phyloP scores from a whole-genome alignment of 1,140 invertebrate genomes.

The Trachelipus rathkii region DNA sequence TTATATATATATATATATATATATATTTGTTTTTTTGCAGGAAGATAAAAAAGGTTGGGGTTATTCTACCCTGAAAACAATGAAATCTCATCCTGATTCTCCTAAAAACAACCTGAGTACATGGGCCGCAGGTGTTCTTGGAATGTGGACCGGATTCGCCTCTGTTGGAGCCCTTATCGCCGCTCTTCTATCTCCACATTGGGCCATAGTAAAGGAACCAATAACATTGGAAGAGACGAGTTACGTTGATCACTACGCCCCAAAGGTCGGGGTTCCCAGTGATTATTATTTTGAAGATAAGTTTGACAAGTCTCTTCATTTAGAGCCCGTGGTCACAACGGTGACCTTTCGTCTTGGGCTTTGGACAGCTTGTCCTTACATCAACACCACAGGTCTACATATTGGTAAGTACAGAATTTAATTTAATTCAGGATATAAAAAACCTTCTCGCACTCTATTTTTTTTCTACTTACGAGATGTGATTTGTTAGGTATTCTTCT shows the following conservation, averaged over 20 bases:
- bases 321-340: conserved; percentile 26
- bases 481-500: too few species aligned
- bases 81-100: neutral
- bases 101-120: conserved; percentile 19
- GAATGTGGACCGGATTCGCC: conserved; percentile 36
- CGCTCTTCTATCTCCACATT: conserved; percentile 34
- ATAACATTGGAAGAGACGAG: conserved; percentile 29
- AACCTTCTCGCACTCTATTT: too few species aligned
- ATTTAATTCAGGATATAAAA: too few species aligned
- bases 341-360: conserved; percentile 36
- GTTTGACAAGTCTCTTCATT: neutral
- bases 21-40: too few species aligned
- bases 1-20: too few species aligned
- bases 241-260: neutral
- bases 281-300: conserved; percentile 6
- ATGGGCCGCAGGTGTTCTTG: conserved; percentile 35
- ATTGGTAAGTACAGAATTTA: neutral
- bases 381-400: conserved; percentile 25
- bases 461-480: too few species aligned
- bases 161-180: conserved; percentile 33
- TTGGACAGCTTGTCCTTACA: conserved; percentile 34
- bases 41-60: too few species aligned
- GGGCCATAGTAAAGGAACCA: conserved; percentile 36
- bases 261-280: conserved; percentile 6
- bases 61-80: neutral